Conservation (phyloP, 30 jellyfish, hydroid and myxozoan species). For the Cassiopea xamachana region DNA sequence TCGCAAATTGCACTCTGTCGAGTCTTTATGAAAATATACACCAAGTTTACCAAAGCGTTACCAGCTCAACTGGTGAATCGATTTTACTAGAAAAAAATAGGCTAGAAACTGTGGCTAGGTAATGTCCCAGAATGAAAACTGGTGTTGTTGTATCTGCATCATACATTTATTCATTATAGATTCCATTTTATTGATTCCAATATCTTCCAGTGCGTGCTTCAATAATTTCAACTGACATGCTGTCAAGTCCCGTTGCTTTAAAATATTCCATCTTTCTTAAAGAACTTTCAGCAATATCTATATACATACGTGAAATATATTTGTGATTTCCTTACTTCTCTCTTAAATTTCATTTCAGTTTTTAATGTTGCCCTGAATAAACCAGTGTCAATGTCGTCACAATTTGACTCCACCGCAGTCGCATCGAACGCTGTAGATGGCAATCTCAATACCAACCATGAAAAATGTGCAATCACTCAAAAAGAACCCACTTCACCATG, state of each 20-base stretch:
- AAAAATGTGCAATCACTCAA: background rate
- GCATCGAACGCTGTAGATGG: background rate
- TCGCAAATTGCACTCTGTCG: no score
- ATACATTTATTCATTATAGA: conserved; percentile 31
- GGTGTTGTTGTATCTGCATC: conserved; percentile 21
- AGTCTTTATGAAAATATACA: no score
- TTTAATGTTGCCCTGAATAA: background rate
- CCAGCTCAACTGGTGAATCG: no score
- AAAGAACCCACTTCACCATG: background rate
- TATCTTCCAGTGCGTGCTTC: conserved; percentile 39
- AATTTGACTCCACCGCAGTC: background rate
- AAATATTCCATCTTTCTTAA: conserved; percentile 9
- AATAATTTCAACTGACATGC: conserved; percentile 24
- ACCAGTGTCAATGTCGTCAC: background rate
- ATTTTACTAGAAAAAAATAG: no score
- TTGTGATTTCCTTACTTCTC: background rate
- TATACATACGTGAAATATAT: no score
- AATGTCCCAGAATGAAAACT: no score
- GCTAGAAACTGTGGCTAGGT: no score
- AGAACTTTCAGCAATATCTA: background rate
- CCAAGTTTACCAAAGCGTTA: no score
- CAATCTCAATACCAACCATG: background rate
- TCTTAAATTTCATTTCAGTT: background rate
- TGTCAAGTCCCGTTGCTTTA: conserved; percentile 16
- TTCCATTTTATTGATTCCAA: conserved; percentile 29